A percentile compares a stretch with the other conserved stretches of the same genome.
Conservation (phyloP, 1,140 invertebrate genomes). For the Psix sp. region DNA sequence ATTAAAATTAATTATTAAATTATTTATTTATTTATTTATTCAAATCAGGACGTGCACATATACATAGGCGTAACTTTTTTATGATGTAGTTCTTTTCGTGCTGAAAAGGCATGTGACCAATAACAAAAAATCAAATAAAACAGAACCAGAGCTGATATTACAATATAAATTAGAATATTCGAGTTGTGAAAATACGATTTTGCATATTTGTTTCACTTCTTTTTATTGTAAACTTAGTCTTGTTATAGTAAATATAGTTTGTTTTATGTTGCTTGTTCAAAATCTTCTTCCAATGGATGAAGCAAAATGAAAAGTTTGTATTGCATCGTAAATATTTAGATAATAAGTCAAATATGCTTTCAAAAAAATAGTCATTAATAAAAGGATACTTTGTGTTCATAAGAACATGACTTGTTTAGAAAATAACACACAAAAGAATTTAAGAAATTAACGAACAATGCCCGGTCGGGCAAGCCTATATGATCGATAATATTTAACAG, state of each 20-base stretch:
- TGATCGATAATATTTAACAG: constrained; percentile 26
- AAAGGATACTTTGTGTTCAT: constrained; percentile 33
- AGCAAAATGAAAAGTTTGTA: neutral
- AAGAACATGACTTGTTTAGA: constrained; percentile 30
- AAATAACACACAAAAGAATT: constrained; percentile 21
- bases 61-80: constrained; percentile 30
- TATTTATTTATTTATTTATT: constrained; percentile 44
- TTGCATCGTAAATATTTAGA: neutral
- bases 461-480: constrained; percentile 15
- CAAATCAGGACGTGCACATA: constrained; percentile 4
- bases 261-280: too few relatives aligned
- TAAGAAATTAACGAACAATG: constrained; percentile 17
- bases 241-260: too few relatives aligned
- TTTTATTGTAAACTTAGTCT: too few relatives aligned
- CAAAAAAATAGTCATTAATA: neutral
- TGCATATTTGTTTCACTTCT: too few relatives aligned
- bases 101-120: constrained; percentile 29
- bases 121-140: neutral
- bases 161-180: too few relatives aligned
- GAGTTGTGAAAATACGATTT: too few relatives aligned
- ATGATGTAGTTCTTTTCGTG: constrained; percentile 26
- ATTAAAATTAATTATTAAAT: neutral
- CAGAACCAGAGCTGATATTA: constrained; percentile 7
- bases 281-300: too few relatives aligned
- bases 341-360: constrained; percentile 1